Evolutionary conservation across 2,797 vertebrate species (phyloP), one percentile per base, ranked within the genome.

Genomic region (Sylvia borin): DNA sequence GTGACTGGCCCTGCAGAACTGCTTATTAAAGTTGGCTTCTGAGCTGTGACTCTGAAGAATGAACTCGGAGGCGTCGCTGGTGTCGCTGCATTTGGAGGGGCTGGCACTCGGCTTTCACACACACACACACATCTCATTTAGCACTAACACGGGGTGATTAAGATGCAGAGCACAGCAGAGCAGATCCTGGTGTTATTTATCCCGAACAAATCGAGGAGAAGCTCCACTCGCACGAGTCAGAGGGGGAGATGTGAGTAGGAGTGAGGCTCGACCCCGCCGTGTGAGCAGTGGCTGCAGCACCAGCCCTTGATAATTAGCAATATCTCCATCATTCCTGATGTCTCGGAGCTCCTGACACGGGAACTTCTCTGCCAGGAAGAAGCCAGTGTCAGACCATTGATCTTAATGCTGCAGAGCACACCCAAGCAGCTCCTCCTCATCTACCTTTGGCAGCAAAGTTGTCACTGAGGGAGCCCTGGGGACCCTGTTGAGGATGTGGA

Each of bases 1-100:
- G 96, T 96, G 96, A 84, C 94, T 97, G 96, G 86, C 84, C 96
- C 92, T 96, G 96, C 96, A 97, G 95, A 92, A 78, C 40, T 51
- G 87, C 83, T 96, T 97, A 96, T 96, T 96, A 96, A 90, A 95
- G 90, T 88, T 38, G 72, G 72, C 80, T 85, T n/a, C 66, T 79
- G 90, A 92, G 90, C 95, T 83, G 85, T 88, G 88, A 68, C 94
- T 95, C 93, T 53, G 58, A 88, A 88, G 92, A 90, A 96, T 91
- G 88, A 90, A 40, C 18, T 48, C 11, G 45, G 93, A 92, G 88
- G 61, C 40, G 0, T 53, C 14, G n/a, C 60, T 11, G 4, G 80
- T 2, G 71, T 21, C 11, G 2, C 16, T 40, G 87, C 31, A 0
- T 50, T 82, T 13, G 6, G 55, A 60, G 74, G 82, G 91, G 89